Conservation (phyloP, 2,113 vertebrate genomes). For the Erinaceus europaeus region DNA sequence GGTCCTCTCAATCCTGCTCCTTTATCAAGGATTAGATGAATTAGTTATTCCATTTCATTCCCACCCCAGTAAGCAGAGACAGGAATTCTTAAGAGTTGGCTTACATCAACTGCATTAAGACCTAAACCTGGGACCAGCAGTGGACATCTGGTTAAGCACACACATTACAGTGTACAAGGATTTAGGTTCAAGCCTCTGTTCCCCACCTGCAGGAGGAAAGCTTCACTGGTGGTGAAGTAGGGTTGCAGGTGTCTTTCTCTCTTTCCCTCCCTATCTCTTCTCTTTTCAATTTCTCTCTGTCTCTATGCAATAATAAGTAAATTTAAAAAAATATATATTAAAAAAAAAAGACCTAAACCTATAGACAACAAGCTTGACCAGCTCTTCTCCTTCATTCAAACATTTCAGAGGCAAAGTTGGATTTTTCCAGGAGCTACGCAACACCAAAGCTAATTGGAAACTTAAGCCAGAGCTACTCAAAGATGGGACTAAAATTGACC, state of each 20-base stretch:
- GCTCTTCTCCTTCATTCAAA: neutral
- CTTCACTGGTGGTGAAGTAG: no score
- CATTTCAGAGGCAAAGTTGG: neutral
- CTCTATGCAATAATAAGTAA: no score
- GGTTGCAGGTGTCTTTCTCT: no score
- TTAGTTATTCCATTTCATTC: neutral
- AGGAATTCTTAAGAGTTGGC: neutral
- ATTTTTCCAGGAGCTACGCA: neutral
- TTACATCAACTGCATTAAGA: neutral
- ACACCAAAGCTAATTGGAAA: neutral
- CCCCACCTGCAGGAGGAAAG: no score
- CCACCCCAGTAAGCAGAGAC: neutral
- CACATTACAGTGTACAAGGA: no score
- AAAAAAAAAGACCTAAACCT: neutral
- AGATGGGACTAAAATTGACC: neutral
- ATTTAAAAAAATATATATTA: no score
- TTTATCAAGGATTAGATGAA: neutral
- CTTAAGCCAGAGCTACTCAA: neutral
- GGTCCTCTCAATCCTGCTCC: neutral
- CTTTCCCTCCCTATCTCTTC: no score
- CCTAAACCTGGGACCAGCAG: no score
- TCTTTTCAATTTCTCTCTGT: no score
- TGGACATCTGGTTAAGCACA: no score
- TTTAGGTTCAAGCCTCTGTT: no score
- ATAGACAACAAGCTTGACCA: neutral